phyloP scores from a whole-genome alignment of 2,888 invertebrate genomes.

The Tenthredo amoena region DNA sequence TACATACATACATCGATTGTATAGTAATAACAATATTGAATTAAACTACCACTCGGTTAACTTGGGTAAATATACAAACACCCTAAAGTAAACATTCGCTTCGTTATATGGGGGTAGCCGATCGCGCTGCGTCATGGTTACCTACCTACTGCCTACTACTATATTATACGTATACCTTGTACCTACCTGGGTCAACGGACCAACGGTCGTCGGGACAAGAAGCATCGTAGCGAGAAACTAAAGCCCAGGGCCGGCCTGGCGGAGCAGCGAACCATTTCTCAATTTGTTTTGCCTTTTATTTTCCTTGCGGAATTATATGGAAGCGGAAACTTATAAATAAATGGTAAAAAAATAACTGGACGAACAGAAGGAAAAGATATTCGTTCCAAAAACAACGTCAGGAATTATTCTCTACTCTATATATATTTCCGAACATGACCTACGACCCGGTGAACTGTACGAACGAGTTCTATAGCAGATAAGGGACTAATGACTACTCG shows the following conservation, averaged over 20 bases:
- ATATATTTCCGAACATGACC: neutral
- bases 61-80: neutral
- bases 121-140: neutral
- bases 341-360: too few species aligned
- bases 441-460: neutral
- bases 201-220: conserved; percentile 44
- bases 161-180: neutral
- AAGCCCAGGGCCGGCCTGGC: conserved; percentile 20
- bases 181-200: conserved; percentile 54
- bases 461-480: neutral
- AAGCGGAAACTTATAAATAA: neutral
- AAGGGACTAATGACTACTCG: neutral
- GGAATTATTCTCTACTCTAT: too few species aligned
- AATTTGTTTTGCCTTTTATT: neutral
- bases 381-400: too few species aligned
- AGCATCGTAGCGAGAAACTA: conserved; percentile 53
- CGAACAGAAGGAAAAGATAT: too few species aligned
- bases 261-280: neutral
- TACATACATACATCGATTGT: too few species aligned
- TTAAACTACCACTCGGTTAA: neutral
- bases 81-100: neutral
- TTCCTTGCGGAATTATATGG: neutral
- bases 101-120: neutral
- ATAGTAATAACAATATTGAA: neutral
- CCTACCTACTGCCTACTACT: neutral